Percentiles rank a stretch among this genome's conserved stretches.
phyloP scores from a whole-genome alignment of 37 sponge, comb jelly and placozoan species.

The Beroe ovata region DNA sequence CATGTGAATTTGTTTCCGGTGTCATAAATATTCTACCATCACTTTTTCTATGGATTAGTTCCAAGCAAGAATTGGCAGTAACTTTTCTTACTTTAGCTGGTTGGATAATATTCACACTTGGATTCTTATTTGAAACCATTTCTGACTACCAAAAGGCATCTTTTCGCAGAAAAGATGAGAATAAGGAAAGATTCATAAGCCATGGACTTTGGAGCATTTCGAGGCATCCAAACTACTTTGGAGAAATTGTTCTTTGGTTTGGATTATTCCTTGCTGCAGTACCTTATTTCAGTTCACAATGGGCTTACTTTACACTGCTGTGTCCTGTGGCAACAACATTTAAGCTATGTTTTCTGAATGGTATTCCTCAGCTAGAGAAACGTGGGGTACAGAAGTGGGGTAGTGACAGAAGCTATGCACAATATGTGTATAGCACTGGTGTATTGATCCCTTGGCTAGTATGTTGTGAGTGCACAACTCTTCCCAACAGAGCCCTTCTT shows the following conservation, averaged over 20 bases:
- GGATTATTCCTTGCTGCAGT: constrained; percentile 91
- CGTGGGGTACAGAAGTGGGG: constrained; percentile 19
- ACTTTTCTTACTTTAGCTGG: constrained; percentile 75
- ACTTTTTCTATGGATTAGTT: constrained; percentile 75
- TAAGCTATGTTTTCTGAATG: constrained; percentile 65
- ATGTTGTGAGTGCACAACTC: constrained; percentile 26
- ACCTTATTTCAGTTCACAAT: constrained; percentile 73
- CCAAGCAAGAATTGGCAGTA: constrained; percentile 68
- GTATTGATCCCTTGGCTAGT: constrained; percentile 25
- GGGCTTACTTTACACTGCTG: constrained; percentile 60
- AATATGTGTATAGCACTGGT: constrained; percentile 5
- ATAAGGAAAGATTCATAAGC: constrained; percentile 77
- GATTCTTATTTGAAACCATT: constrained; percentile 79
- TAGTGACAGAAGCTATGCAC: background rate
- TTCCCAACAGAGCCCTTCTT: background rate
- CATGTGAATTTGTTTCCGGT: constrained; percentile 79
- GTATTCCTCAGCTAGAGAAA: constrained; percentile 72
- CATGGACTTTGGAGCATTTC: constrained; percentile 84
- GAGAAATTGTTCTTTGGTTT: constrained; percentile 91
- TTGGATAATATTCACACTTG: constrained; percentile 82
- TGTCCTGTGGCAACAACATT: constrained; percentile 70
- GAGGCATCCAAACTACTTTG: constrained; percentile 96
- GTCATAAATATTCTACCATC: constrained; percentile 81
- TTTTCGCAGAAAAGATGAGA: constrained; percentile 78
- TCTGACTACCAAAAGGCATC: constrained; percentile 89